Evolutionary conservation across 2,797 vertebrate species (phyloP), one percentile per base, ranked within the genome.

Genomic region (Erithacus rubecula): DNA sequence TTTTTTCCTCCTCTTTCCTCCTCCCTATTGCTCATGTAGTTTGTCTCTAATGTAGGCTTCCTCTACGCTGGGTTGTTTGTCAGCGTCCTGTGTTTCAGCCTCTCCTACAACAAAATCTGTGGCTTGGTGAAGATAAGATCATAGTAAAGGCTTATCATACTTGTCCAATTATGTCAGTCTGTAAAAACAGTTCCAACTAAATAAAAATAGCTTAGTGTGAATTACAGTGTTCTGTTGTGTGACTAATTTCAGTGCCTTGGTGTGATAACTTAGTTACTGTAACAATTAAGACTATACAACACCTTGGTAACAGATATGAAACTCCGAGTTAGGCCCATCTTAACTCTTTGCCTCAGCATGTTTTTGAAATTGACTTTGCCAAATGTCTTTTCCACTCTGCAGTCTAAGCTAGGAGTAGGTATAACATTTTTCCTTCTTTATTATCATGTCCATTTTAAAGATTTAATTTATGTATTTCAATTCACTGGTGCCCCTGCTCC

Each of bases 161-260:
- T 85, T 92, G 94, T 72, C 63, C 67, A 69, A 39, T 82, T 86
- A 60, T 74, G 36, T 78, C 79, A 76, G 72, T 29, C 80, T 79
- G 53, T 63, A 67, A 91, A 94, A 93, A 88, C 67, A 93, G 47
- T 52, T 93, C 52, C 17, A 36, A 78, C 27, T 49, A 81, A 91
- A 83, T 62, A 91, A 87, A 96, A 91, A 94, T 76, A 95, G 82
- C 91, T 89, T 89, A 52, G 84, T 55, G 75, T 34, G 62, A 95
- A 92, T 92, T 81, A 55, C 7, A 91, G 65, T 64, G 52, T 51
- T 93, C 26, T 75, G 36, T 22, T 71, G 62, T 91, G 56, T 96
- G 91, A 90, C 72, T 96, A 88, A 95, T 89, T 89, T 72, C 79
- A 72, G 59, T 55, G 82, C 79, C 51, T 83, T 29, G 43, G 23